These are phyloP conservation scores for Leptinotarsa haldemani DNA, from an alignment of 2,888 invertebrate species.

Conservation along the genomic window DNA sequence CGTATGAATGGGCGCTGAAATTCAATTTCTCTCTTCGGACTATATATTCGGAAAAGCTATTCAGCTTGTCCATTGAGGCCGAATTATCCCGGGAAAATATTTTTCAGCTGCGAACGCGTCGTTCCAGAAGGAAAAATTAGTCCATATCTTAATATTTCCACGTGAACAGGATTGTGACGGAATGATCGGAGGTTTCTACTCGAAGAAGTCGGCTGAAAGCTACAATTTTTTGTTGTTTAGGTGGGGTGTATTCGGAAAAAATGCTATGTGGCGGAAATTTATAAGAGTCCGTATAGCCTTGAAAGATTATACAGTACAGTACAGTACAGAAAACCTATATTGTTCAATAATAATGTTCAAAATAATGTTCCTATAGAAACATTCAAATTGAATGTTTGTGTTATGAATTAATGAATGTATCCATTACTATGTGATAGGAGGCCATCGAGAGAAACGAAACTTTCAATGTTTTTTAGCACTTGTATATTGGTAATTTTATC, in stretches of 20 bases:
- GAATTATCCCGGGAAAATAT: slow-evolving; percentile 18
- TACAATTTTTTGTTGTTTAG: background rate
- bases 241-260: background rate
- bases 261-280: background rate
- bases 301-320: background rate
- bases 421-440: too few species aligned
- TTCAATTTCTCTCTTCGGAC: slow-evolving; percentile 9
- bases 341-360: background rate
- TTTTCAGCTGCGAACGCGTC: slow-evolving; percentile 11
- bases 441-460: too few species aligned
- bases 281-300: background rate
- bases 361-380: too few species aligned
- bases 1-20: slow-evolving; percentile 11
- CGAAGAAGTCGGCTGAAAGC: background rate
- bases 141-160: slow-evolving; percentile 19
- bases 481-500: too few species aligned
- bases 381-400: too few species aligned
- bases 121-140: slow-evolving; percentile 16
- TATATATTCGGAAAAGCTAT: background rate
- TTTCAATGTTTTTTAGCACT: too few species aligned
- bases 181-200: background rate
- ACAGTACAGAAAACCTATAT: background rate
- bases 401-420: too few species aligned
- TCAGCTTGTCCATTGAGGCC: slow-evolving; percentile 5
- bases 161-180: slow-evolving; percentile 7